Evolutionary conservation across 2,888 invertebrate species (phyloP).

Genomic region (Trachelus tabidus): DNA sequence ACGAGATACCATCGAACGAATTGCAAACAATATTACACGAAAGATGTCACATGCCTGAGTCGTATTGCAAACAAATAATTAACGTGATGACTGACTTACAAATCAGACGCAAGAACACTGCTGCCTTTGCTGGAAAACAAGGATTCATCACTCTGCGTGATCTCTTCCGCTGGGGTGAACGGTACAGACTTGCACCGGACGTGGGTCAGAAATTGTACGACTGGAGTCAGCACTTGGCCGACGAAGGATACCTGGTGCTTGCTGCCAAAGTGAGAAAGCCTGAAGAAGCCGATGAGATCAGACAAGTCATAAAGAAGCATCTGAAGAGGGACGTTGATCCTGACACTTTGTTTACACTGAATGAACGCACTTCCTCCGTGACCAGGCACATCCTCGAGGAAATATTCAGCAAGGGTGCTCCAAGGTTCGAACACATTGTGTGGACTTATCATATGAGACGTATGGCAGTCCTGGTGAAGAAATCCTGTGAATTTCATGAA

Average conservation of each 20-base stretch:
- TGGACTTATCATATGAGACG: constrained; percentile 95
- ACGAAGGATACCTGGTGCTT: constrained; percentile 94
- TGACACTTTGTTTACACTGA: constrained; percentile 77
- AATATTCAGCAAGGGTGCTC: constrained; percentile 70
- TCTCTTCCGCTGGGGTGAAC: constrained; percentile 95
- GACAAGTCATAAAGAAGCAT: constrained; percentile 80
- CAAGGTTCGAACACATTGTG: constrained; percentile 83
- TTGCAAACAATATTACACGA: constrained; percentile 89
- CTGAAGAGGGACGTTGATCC: constrained; percentile 82
- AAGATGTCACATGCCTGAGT: constrained; percentile 86
- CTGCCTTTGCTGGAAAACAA: constrained; percentile 91
- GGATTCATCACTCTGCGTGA: constrained; percentile 94
- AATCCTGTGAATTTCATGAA: constrained; percentile 91
- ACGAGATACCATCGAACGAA: constrained; percentile 91
- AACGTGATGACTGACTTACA: constrained; percentile 88
- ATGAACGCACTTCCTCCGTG: constrained; percentile 78
- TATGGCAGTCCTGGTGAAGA: constrained; percentile 80
- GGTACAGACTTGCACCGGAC: constrained; percentile 81
- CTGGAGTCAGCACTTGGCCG: constrained; percentile 97
- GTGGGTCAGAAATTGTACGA: constrained; percentile 79
- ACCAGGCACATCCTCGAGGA: constrained; percentile 78
- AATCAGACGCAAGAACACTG: constrained; percentile 81
- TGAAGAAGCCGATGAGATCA: constrained; percentile 86
- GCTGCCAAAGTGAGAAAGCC: constrained; percentile 90
- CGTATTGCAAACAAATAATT: constrained; percentile 91